phyloP scores from a whole-genome alignment of 2,888 invertebrate genomes.

The Crematogaster levior region DNA sequence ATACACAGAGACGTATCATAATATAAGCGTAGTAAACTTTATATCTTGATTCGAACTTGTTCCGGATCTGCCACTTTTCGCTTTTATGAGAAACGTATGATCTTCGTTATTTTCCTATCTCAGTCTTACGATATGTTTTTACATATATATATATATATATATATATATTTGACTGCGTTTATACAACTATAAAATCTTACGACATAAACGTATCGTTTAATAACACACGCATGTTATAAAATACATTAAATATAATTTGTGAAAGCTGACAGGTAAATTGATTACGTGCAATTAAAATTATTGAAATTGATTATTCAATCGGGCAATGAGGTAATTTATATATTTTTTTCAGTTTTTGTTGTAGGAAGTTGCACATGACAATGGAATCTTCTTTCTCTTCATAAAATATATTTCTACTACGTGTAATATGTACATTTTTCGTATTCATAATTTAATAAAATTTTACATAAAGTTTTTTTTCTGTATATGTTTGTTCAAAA shows the following conservation, averaged over 20 bases:
- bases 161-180: slow-evolving; percentile 6
- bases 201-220: slow-evolving; percentile 30
- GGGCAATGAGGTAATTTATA: background rate
- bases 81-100: slow-evolving; percentile 43
- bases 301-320: background rate
- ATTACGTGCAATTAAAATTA: background rate
- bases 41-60: slow-evolving; percentile 27
- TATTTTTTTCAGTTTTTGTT: background rate
- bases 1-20: background rate
- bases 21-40: background rate
- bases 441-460: background rate
- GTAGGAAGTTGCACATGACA: background rate
- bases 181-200: slow-evolving; percentile 31
- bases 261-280: slow-evolving; percentile 8
- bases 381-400: background rate
- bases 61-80: slow-evolving; percentile 42
- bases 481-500: background rate
- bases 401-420: background rate
- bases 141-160: background rate
- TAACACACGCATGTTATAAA: background rate
- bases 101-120: slow-evolving; percentile 40
- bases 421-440: background rate
- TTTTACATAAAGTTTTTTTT: background rate
- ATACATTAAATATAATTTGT: slow-evolving; percentile 20
- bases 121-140: slow-evolving; percentile 18